These are phyloP conservation scores for Dallia pectoralis DNA, from an alignment of 2,797 vertebrate genomes.

Conservation along the genomic window DNA sequence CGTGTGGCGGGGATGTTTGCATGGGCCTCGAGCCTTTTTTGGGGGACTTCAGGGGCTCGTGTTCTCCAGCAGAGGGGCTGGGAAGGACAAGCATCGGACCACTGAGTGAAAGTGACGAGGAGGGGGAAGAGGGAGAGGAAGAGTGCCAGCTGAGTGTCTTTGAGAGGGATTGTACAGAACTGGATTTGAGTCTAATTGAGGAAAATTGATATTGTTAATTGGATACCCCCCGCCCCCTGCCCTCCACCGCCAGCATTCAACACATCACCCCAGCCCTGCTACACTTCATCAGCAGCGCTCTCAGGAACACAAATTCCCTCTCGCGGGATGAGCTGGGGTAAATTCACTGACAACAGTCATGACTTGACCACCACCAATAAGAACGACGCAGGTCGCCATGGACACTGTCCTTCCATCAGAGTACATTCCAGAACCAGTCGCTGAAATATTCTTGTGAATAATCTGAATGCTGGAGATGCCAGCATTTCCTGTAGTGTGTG, in stretches of 20 bases:
- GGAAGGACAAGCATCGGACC: conserved; percentile 78
- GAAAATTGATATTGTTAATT: conserved; percentile 79
- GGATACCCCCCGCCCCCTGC: conserved; percentile 46
- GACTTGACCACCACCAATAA: conserved; percentile 60
- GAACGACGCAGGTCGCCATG: conserved; percentile 58
- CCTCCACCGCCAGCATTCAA: conserved; percentile 42
- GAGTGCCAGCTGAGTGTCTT: conserved; percentile 82
- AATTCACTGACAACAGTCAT: conserved; percentile 63
- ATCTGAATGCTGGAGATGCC: conserved; percentile 41
- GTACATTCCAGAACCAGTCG: conserved; percentile 69
- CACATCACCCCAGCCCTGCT: conserved; percentile 48
- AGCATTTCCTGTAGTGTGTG: conserved; percentile 29
- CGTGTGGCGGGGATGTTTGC: conserved; percentile 70
- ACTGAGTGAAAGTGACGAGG: conserved; percentile 87
- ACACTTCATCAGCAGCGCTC: conserved; percentile 72
- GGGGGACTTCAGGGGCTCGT: conserved; percentile 74
- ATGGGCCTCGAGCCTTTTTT: conserved; percentile 75
- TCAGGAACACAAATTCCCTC: conserved; percentile 73
- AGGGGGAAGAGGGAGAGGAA: conserved; percentile 73
- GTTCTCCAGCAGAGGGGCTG: conserved; percentile 77
- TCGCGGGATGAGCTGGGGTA: conserved; percentile 63
- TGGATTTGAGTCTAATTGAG: conserved; percentile 90
- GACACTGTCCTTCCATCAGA: conserved; percentile 73
- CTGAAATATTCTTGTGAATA: conserved; percentile 55
- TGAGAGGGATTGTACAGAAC: conserved; percentile 91